phyloP scores from a whole-genome alignment of 37 sponge, comb jelly and placozoan species.

The Spongilla lacustris region DNA sequence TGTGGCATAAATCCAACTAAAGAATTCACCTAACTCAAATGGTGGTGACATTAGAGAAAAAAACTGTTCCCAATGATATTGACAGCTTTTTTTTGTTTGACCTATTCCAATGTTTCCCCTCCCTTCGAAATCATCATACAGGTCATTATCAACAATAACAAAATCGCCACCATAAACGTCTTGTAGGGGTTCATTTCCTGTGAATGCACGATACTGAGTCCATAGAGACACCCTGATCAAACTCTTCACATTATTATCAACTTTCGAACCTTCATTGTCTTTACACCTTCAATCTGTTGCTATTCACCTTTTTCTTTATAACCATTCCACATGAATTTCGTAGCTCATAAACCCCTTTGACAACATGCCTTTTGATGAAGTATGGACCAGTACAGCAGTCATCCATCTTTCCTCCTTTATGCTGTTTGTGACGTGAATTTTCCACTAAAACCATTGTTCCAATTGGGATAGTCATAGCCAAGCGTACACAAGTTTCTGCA shows the following conservation, averaged over 20 bases:
- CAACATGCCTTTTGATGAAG: conserved; percentile 1
- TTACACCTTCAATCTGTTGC: neutral
- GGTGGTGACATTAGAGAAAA: too few species aligned
- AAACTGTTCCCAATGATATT: too few species aligned
- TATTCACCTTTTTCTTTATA: neutral
- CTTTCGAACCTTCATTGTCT: neutral
- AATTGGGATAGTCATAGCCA: too few species aligned
- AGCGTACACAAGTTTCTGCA: too few species aligned
- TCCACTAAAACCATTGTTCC: conserved; percentile 20
- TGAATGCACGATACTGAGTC: neutral
- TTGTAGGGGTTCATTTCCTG: neutral
- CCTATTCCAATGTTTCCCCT: too few species aligned
- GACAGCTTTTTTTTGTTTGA: too few species aligned
- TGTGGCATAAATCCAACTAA: too few species aligned
- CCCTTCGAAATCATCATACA: too few species aligned
- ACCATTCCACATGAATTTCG: neutral
- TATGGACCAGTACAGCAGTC: conserved; percentile 13
- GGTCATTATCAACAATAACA: too few species aligned
- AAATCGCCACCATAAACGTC: neutral
- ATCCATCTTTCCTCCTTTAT: conserved; percentile 37
- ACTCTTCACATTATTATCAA: neutral
- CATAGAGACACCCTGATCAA: neutral
- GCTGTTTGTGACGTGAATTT: conserved; percentile 13
- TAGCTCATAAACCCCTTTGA: conserved; percentile 22
- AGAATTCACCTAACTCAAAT: too few species aligned